These are phyloP conservation scores for Malurus splendens DNA, from an alignment of 2,797 vertebrate genomes.

Conservation along the genomic window DNA sequence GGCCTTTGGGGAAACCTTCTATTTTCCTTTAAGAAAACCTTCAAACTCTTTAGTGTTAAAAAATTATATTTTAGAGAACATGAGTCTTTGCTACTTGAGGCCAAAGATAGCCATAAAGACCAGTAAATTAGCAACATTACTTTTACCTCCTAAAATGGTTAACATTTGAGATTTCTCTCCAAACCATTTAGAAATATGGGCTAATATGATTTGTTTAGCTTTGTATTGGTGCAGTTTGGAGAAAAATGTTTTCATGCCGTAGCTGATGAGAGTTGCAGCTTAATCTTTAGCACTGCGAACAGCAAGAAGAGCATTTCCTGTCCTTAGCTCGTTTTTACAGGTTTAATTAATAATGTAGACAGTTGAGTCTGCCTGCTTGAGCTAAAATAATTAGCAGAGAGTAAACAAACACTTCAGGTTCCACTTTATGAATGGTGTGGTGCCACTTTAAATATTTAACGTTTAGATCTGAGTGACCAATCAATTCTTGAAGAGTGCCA, in stretches of 20 bases:
- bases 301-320: constrained; percentile 27
- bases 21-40: neutral
- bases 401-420: constrained; percentile 50
- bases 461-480: constrained; percentile 6
- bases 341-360: constrained; percentile 52
- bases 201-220: neutral
- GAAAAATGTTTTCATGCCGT: neutral
- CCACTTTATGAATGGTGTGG: constrained; percentile 42
- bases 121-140: neutral
- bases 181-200: neutral
- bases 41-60: neutral
- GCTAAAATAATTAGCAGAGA: constrained; percentile 54
- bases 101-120: neutral
- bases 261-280: neutral
- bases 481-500: constrained; percentile 8
- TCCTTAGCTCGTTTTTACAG: constrained; percentile 20
- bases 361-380: constrained; percentile 38
- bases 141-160: neutral
- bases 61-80: neutral
- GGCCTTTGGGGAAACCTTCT: neutral
- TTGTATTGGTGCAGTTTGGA: neutral
- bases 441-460: constrained; percentile 48
- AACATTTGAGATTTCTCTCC: neutral
- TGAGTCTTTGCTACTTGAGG: neutral
- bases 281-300: neutral